Conservation (phyloP, 2,888 invertebrate species). For the Agapostemon virescens region DNA sequence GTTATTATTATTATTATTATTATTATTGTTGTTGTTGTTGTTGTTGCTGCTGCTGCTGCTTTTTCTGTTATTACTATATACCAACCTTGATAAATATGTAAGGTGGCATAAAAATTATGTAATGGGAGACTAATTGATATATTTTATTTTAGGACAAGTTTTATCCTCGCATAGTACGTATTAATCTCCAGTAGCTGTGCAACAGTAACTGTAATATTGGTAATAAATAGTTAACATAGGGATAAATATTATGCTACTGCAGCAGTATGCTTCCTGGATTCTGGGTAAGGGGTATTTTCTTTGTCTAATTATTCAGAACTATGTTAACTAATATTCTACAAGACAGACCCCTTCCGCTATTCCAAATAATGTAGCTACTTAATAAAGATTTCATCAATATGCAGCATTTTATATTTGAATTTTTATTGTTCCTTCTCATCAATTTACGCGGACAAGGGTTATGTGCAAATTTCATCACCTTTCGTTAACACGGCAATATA, state of each 20-base stretch:
- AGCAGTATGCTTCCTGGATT: slow-evolving; percentile 78
- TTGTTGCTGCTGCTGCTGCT: slow-evolving; percentile 69
- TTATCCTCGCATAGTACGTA: slow-evolving; percentile 63
- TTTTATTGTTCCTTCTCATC: slow-evolving; percentile 59
- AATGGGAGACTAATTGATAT: slow-evolving; percentile 77
- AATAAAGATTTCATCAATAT: slow-evolving; percentile 72
- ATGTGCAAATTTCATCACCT: slow-evolving; percentile 66
- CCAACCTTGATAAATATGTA: slow-evolving; percentile 70
- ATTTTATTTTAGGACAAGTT: slow-evolving; percentile 64
- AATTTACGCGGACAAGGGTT: slow-evolving; percentile 67
- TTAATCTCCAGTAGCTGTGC: slow-evolving; percentile 76
- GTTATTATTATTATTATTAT: slow-evolving; percentile 70
- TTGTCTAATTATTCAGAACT: slow-evolving; percentile 67
- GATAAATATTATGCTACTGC: slow-evolving; percentile 79
- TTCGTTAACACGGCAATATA: slow-evolving; percentile 72
- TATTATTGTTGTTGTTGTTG: slow-evolving; percentile 70
- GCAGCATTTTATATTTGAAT: slow-evolving; percentile 71
- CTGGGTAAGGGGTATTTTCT: slow-evolving; percentile 71
- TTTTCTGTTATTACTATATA: slow-evolving; percentile 63
- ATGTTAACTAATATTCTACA: slow-evolving; percentile 70
- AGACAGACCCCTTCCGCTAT: slow-evolving; percentile 65
- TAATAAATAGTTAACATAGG: slow-evolving; percentile 79
- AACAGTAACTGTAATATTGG: slow-evolving; percentile 76
- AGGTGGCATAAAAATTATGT: slow-evolving; percentile 75
- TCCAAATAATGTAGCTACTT: slow-evolving; percentile 70